These are phyloP conservation scores for Mactra quadrangularis DNA, from an alignment of 1,140 invertebrate genomes.

Conservation along the genomic window DNA sequence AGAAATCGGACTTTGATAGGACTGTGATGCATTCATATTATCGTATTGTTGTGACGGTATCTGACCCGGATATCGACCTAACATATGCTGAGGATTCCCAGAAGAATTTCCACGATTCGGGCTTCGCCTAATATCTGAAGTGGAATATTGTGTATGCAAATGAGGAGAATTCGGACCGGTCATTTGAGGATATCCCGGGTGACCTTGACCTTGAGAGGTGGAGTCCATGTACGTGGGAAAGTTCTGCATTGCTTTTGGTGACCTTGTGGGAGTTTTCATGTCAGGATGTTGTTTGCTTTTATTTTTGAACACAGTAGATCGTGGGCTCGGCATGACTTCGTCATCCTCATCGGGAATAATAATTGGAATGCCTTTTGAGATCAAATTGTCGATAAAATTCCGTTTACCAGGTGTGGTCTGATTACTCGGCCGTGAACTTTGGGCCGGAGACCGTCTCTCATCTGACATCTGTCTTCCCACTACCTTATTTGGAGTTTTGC, in stretches of 20 bases:
- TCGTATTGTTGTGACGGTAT: too few relatives aligned
- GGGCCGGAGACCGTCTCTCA: neutral
- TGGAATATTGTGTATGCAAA: too few relatives aligned
- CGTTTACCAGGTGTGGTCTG: neutral
- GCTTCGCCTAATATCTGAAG: too few relatives aligned
- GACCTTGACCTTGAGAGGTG: too few relatives aligned
- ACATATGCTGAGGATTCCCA: too few relatives aligned
- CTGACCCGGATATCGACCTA: too few relatives aligned
- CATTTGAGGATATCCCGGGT: too few relatives aligned
- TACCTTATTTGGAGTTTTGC: neutral
- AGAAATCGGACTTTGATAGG: too few relatives aligned
- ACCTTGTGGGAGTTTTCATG: neutral
- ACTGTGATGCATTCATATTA: too few relatives aligned
- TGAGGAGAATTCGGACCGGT: too few relatives aligned
- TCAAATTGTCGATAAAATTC: slow-evolving; percentile 57
- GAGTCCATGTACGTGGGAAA: neutral
- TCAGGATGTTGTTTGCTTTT: slow-evolving; percentile 31
- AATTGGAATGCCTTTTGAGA: slow-evolving; percentile 51
- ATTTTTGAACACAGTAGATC: slow-evolving; percentile 10
- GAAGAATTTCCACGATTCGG: too few relatives aligned
- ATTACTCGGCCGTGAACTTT: neutral
- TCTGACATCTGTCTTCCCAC: neutral
- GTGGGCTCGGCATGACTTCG: slow-evolving; percentile 23
- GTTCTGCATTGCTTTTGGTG: neutral
- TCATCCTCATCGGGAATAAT: slow-evolving; percentile 55